These are phyloP conservation scores for Homarus americanus DNA, from an alignment of 1,140 invertebrate genomes.

Conservation along the genomic window DNA sequence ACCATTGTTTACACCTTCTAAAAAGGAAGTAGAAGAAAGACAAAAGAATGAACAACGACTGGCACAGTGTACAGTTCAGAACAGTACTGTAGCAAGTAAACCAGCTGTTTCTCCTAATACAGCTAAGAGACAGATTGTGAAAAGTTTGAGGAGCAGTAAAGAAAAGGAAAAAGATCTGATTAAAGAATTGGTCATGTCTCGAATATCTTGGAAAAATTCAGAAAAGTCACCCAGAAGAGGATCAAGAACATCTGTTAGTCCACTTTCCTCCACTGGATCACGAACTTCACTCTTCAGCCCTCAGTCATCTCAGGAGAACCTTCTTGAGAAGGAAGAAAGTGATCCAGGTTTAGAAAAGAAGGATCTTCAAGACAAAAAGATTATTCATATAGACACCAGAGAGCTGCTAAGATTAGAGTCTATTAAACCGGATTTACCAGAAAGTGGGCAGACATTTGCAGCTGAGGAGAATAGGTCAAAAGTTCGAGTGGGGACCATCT, in stretches of 20 bases:
- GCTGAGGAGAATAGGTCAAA: conserved; percentile 52
- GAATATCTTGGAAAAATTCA: conserved; percentile 79
- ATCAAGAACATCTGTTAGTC: conserved; percentile 80
- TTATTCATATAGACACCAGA: conserved; percentile 22
- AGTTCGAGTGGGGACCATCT: conserved; percentile 38
- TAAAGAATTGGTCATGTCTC: conserved; percentile 88
- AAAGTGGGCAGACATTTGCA: conserved; percentile 57
- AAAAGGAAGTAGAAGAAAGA: conserved; percentile 37
- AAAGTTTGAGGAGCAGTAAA: conserved; percentile 77
- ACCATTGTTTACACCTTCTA: conserved; percentile 56
- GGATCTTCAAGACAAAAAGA: conserved; percentile 1
- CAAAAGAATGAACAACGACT: conserved; percentile 47
- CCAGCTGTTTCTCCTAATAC: conserved; percentile 40
- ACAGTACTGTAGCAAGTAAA: conserved; percentile 78
- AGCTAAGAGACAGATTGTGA: conserved; percentile 58
- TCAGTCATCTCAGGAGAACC: conserved; percentile 59
- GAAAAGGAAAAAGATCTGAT: conserved; percentile 85
- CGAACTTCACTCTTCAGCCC: conserved; percentile 60
- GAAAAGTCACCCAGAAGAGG: conserved; percentile 75
- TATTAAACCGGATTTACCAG: conserved; percentile 32
- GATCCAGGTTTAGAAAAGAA: background rate
- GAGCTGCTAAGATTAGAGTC: conserved; percentile 45
- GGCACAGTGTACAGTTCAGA: conserved; percentile 71
- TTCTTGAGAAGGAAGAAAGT: conserved; percentile 24
- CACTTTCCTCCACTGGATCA: conserved; percentile 76